Conservation (phyloP, 2,113 vertebrate genomes). For the Kryptolebias marmoratus region DNA sequence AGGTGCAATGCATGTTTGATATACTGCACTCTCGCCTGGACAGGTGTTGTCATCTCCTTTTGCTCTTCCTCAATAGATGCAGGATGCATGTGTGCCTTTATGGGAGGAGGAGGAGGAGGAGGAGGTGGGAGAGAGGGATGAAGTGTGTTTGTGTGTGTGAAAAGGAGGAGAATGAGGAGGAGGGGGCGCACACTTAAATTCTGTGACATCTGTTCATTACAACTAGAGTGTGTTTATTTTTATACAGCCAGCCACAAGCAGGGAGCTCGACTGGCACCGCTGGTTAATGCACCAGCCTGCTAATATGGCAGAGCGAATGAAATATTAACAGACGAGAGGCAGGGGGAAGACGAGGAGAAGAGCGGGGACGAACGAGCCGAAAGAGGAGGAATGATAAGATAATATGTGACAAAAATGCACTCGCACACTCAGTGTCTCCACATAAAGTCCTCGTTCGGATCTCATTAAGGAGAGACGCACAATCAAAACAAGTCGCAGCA, state of each 20-base stretch:
- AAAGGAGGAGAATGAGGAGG: conserved; percentile 43
- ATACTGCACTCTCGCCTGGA: conserved; percentile 30
- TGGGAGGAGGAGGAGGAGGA: conserved; percentile 57
- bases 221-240: conserved; percentile 85
- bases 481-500: not conserved
- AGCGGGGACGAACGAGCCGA: conserved; percentile 54
- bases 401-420: conserved; percentile 66
- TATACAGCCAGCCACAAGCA: conserved; percentile 83
- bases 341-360: conserved; percentile 49
- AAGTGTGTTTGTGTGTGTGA: conserved; percentile 55
- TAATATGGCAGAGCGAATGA: conserved; percentile 71
- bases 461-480: conserved; percentile 29
- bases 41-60: conserved; percentile 30
- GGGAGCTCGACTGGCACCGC: conserved; percentile 80
- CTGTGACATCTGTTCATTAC: conserved; percentile 85
- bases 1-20: conserved; percentile 23
- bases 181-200: conserved; percentile 73
- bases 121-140: conserved; percentile 44
- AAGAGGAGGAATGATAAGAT: conserved; percentile 57
- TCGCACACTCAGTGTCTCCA: conserved; percentile 29
- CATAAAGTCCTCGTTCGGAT: conserved; percentile 26
- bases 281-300: conserved; percentile 80
- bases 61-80: conserved; percentile 24
- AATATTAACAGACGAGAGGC: conserved; percentile 75
- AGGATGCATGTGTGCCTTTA: conserved; percentile 56